phyloP scores from a whole-genome alignment of 2,888 invertebrate genomes.

The Drosophila hamatofila region DNA sequence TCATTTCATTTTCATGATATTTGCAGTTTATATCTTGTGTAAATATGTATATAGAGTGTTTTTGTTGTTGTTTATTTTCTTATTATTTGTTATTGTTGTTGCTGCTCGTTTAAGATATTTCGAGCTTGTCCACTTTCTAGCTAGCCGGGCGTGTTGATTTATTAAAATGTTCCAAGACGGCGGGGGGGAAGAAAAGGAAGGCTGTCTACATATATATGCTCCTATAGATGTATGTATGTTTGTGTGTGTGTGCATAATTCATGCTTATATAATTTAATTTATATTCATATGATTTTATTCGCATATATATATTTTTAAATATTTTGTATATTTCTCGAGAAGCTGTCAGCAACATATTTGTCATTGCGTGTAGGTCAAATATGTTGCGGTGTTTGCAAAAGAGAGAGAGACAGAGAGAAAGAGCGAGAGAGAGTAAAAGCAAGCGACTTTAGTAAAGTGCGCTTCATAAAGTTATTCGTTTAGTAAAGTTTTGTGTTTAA shows the following conservation, averaged over 20 bases:
- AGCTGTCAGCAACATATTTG: slow-evolving; percentile 59
- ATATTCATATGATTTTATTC: slow-evolving; percentile 47
- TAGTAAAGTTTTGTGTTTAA: slow-evolving; percentile 13
- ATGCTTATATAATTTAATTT: slow-evolving; percentile 74
- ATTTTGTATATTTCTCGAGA: slow-evolving; percentile 7
- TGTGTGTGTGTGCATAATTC: slow-evolving; percentile 39
- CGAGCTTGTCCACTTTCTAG: slow-evolving; percentile 40
- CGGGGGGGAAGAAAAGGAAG: not conserved
- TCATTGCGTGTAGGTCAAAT: slow-evolving; percentile 74
- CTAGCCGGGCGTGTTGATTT: slow-evolving; percentile 44
- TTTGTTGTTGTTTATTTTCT: not conserved
- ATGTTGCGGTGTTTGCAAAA: slow-evolving; percentile 37
- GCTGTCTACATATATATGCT: not conserved
- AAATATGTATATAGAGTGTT: slow-evolving; percentile 53
- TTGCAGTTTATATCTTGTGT: slow-evolving; percentile 53
- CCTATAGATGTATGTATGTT: not conserved
- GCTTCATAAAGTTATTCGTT: slow-evolving; percentile 11
- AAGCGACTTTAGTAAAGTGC: slow-evolving; percentile 18
- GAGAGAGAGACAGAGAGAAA: too few species aligned
- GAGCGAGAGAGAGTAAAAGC: too few species aligned
- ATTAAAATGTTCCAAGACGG: slow-evolving; percentile 41
- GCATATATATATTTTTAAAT: slow-evolving; percentile 6
- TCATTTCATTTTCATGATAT: slow-evolving; percentile 65
- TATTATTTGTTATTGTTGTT: slow-evolving; percentile 13
- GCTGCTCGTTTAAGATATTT: slow-evolving; percentile 30